A percentile compares a stretch with the other conserved stretches of the same genome.
Conservation (phyloP, 2,797 vertebrate genomes). For the Lagocephalus sceleratus region DNA sequence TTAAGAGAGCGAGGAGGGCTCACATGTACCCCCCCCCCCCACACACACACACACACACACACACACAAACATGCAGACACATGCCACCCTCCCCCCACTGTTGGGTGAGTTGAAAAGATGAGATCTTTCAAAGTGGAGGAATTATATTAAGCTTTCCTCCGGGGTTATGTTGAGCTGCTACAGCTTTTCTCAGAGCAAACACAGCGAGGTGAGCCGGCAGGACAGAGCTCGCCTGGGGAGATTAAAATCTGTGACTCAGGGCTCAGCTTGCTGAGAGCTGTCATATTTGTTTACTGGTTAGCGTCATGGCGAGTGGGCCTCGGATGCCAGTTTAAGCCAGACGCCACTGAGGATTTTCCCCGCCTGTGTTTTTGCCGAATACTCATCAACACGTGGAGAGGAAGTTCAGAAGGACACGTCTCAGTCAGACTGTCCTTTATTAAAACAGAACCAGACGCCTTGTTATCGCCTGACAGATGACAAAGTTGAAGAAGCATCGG, state of each 20-base stretch:
- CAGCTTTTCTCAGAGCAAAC: conserved; percentile 36
- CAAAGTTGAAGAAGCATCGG: too few species aligned
- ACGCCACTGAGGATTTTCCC: conserved; percentile 26
- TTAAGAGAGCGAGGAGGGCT: too few species aligned
- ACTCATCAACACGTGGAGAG: conserved; percentile 16
- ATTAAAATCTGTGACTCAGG: conserved; percentile 48
- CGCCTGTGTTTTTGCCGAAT: conserved; percentile 24
- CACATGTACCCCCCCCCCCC: background rate
- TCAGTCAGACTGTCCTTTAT: conserved; percentile 22
- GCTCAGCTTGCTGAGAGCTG: conserved; percentile 39
- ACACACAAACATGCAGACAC: too few species aligned
- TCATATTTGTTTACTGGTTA: conserved; percentile 59
- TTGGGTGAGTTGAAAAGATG: conserved; percentile 50
- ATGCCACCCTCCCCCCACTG: conserved; percentile 42
- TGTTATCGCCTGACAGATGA: too few species aligned
- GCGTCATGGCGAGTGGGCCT: conserved; percentile 24
- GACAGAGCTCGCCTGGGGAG: conserved; percentile 52
- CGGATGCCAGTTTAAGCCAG: conserved; percentile 21
- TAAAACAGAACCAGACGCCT: too few species aligned
- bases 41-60: too few species aligned
- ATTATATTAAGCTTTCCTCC: conserved; percentile 53
- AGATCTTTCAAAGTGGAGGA: conserved; percentile 51
- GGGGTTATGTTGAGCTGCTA: conserved; percentile 43
- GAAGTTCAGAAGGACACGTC: background rate
- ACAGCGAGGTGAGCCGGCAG: conserved; percentile 46